Evolutionary conservation across 2,797 vertebrate genomes (phyloP).

Genomic region (Pseudochaenichthys georgianus): DNA sequence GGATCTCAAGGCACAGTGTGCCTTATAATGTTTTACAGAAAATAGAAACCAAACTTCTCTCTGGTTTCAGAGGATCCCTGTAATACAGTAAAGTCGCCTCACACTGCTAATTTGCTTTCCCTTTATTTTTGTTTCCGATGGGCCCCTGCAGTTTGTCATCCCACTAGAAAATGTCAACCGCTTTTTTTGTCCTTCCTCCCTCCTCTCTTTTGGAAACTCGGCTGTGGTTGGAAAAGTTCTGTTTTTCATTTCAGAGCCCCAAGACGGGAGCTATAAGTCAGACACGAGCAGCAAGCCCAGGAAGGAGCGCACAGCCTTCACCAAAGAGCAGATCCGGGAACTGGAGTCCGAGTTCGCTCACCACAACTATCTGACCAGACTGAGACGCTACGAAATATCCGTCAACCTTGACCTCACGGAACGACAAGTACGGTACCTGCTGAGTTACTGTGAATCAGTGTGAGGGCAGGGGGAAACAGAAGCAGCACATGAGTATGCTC

Average conservation of each 20-base stretch:
- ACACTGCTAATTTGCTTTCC: slow-evolving; percentile 61
- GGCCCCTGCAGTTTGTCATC: slow-evolving; percentile 72
- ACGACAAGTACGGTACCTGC: slow-evolving; percentile 89
- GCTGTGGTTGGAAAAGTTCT: slow-evolving; percentile 75
- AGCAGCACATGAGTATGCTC: slow-evolving; percentile 11
- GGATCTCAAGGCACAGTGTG: not conserved
- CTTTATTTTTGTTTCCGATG: slow-evolving; percentile 63
- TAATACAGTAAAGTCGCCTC: slow-evolving; percentile 70
- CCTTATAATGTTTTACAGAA: not conserved
- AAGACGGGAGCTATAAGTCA: slow-evolving; percentile 94
- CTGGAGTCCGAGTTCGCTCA: slow-evolving; percentile 96
- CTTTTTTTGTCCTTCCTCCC: slow-evolving; percentile 27
- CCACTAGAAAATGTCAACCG: slow-evolving; percentile 29
- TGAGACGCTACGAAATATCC: slow-evolving; percentile 94
- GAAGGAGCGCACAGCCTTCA: slow-evolving; percentile 95
- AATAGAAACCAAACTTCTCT: slow-evolving; percentile 5
- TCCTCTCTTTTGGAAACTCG: slow-evolving; percentile 52
- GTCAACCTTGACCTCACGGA: slow-evolving; percentile 96
- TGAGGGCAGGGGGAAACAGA: slow-evolving; percentile 5
- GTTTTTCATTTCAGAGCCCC: slow-evolving; percentile 88
- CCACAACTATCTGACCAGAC: slow-evolving; percentile 95
- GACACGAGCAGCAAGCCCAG: slow-evolving; percentile 94
- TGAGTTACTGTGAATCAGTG: slow-evolving; percentile 3
- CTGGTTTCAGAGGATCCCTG: slow-evolving; percentile 11
- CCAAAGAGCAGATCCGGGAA: slow-evolving; percentile 95